Evolutionary conservation across 2,888 invertebrate genomes (phyloP), one percentile per base, ranked within the genome.

Genomic region (Syrista parreyssii): DNA sequence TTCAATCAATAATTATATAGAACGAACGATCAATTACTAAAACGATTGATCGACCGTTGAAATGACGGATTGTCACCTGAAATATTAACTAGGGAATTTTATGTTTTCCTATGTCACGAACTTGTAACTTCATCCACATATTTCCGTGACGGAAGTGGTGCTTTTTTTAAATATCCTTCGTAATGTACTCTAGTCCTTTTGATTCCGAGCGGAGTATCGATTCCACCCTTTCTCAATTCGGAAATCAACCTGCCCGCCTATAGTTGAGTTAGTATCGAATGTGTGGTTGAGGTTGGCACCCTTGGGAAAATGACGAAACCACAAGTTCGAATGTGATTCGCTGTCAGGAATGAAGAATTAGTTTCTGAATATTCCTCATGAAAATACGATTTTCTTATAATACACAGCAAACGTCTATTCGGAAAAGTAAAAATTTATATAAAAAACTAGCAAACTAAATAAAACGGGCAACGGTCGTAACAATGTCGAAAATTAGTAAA

Each of bases 101-200:
- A 55, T 55, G 23, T 55, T 55, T 23, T 55, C 23, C 15, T 55
- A 9, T 55, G 23, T 55, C 40, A 40, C 40, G 6, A 15, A 40
- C 23, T 23, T 31, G 74, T 74, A 35, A 74, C 74, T 35, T 23
- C 12, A 74, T 74, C 74, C 12, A 23, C 35, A 23, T 74, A 34
- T 74, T 34, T 74, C 35, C 35, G 35, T 12, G 11, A 32, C 74
- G 74, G 74, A 74, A 74, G 74, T 34, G 74, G 35, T 74, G 12
- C 35, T 71, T 33, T 71, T 71, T 71, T 11, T 6, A 71, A 55
- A 9, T 55, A 9, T 55, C 55, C 55, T 55, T 55, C 23, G 55
- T 9, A 55, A 55, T 23, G 9, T 9, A 55, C 23, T 55, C 23
- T 23, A 23, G 55, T 55, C 9, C 23, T 55, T 55, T 15, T 55